Evolutionary conservation across 2,888 invertebrate genomes (phyloP).

Genomic region (Amiota communis): DNA sequence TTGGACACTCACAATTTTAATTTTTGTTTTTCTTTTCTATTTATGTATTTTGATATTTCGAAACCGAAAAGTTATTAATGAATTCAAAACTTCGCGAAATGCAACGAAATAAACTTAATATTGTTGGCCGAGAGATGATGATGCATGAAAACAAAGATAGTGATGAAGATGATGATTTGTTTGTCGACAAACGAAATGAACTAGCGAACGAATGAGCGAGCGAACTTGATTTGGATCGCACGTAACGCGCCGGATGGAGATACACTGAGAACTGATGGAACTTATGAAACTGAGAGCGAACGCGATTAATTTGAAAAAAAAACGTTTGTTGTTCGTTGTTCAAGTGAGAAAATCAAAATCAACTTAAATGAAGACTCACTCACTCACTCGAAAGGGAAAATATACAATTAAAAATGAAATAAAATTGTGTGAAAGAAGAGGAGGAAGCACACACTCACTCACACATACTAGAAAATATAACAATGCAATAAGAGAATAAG

Average conservation of each 20-base stretch:
- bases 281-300: background rate
- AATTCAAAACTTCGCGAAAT: too few relatives aligned
- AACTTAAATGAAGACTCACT: conserved; percentile 59
- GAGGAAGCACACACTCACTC: background rate
- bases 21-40: background rate
- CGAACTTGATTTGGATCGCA: background rate
- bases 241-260: background rate
- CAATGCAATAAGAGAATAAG: background rate
- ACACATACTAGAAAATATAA: background rate
- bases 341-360: conserved; percentile 60
- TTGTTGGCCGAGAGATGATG: too few relatives aligned
- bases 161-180: background rate
- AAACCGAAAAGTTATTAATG: background rate
- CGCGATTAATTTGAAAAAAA: too few relatives aligned
- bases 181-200: background rate
- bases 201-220: conserved; percentile 9
- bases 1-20: conserved; percentile 11
- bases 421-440: background rate
- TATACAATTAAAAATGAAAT: conserved; percentile 50
- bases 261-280: background rate
- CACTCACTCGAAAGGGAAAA: conserved; percentile 44
- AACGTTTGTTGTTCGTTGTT: background rate
- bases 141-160: too few relatives aligned
- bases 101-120: too few relatives aligned
- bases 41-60: background rate